Base-by-base conservation (phyloP, 2,113 vertebrate species). In the Oreochromis tanganicae region DNA sequence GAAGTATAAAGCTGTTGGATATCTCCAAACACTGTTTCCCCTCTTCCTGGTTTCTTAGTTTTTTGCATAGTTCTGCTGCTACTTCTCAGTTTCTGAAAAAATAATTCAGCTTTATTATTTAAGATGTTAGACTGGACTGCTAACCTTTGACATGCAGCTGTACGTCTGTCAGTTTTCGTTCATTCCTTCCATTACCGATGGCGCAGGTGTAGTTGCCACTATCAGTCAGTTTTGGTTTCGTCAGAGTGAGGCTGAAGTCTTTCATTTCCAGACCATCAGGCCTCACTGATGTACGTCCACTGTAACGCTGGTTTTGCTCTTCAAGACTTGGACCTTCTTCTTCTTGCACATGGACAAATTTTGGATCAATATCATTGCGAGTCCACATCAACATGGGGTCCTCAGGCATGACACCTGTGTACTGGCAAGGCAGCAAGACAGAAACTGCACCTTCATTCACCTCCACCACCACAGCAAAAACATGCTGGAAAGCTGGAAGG, bases 1-100 rank as follows among this genome's bases (percentile, higher is more conserved):
- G 19, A 54, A 2, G 52, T 54, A 3, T 21, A 54, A 5, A 54
- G 52, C 9, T 0, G 0, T 21, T 21, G 5, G 9, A 21, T 2
- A 54, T 54, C n/a, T 54, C 52, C 52, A 54, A 54, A 54, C 52
- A 54, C n/a, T 54, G 3, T 11, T 9, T 0, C 0, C 41, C 52
- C 2, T 0, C n/a, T 6, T 55, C 54, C n/a, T 56, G n/a, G n/a
- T 56, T 56, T 56, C 54, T 4, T 12, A 24, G 10, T 0, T 56
- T 4, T 56, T 24, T 24, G n/a, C n/a, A 56, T 21, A 7, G 4
- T 56, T 56, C 54, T 56, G 54, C 3, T 56, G 5, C 54, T 24
- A 2, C 52, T 21, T 55, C n/a, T 21, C 52, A 55, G 52, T 0
- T 21, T 54, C n/a, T 54, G 5, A 21, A 55, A 3, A 56, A 56